Evolutionary conservation across 1,140 invertebrate species (phyloP).

Genomic region (Drosophila ohnishii): DNA sequence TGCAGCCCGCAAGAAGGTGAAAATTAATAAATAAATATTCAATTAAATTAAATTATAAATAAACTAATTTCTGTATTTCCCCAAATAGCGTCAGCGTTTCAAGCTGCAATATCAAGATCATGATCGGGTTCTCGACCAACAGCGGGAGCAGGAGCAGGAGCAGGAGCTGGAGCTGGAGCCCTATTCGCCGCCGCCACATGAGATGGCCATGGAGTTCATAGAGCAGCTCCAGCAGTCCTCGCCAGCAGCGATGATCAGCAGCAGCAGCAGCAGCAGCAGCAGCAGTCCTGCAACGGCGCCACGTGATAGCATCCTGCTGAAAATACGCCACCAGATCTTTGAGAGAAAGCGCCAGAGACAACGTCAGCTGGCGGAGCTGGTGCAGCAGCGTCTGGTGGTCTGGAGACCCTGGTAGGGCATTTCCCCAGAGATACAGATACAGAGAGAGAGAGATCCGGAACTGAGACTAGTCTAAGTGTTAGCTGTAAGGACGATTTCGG

Average conservation of each 20-base stretch:
- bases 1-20: slow-evolving; percentile 64
- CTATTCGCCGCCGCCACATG: slow-evolving; percentile 26
- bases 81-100: slow-evolving; percentile 46
- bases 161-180: slow-evolving; percentile 8
- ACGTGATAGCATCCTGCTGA: slow-evolving; percentile 72
- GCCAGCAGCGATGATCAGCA: neutral
- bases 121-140: neutral
- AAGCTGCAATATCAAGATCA: slow-evolving; percentile 35
- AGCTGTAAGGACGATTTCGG: slow-evolving; percentile 29
- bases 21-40: neutral
- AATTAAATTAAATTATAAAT: neutral
- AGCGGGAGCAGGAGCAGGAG: neutral
- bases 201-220: slow-evolving; percentile 63
- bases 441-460: slow-evolving; percentile 12
- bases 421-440: neutral
- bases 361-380: slow-evolving; percentile 57
- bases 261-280: neutral
- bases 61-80: neutral
- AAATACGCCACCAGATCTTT: slow-evolving; percentile 78
- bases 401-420: slow-evolving; percentile 72
- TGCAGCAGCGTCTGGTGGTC: slow-evolving; percentile 64
- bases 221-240: slow-evolving; percentile 47
- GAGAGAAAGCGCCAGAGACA: slow-evolving; percentile 71
- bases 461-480: slow-evolving; percentile 39
- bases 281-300: slow-evolving; percentile 18